Evolutionary conservation across 2,113 vertebrate genomes (phyloP).

Genomic region (Capreolus pygargus): DNA sequence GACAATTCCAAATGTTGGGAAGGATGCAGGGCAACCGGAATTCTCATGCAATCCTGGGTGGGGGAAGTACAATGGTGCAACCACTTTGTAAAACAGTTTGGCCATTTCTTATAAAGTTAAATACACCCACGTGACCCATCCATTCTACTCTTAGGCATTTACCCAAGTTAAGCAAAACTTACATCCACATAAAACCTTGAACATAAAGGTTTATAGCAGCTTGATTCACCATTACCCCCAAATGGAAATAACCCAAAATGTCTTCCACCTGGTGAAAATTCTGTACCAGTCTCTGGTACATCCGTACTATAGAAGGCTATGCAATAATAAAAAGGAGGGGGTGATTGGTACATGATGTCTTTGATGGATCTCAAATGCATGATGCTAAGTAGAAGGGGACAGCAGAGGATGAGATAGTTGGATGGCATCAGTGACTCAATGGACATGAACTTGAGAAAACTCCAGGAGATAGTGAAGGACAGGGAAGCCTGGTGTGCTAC

Average conservation of each 20-base stretch:
- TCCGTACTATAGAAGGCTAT: not conserved
- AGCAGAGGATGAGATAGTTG: not conserved
- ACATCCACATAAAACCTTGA: not conserved
- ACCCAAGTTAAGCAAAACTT: not conserved
- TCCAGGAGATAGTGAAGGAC: not conserved
- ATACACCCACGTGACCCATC: not conserved
- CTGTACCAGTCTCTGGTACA: not conserved
- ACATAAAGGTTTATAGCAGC: not conserved
- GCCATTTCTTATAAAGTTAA: not conserved
- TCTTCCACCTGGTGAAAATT: not conserved
- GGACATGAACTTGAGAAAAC: not conserved
- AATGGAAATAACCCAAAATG: not conserved
- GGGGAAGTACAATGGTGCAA: accelerated
- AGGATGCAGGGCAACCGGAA: not conserved
- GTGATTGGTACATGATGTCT: accelerated
- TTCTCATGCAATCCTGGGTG: not conserved
- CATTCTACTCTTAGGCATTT: not conserved
- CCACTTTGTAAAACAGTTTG: not conserved
- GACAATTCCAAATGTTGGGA: not conserved
- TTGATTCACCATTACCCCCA: not conserved
- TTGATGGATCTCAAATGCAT: not conserved
- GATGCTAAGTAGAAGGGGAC: not conserved
- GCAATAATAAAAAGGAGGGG: not conserved
- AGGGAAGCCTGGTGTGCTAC: not conserved
- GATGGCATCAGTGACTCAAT: not conserved